Evolutionary conservation across 1,140 invertebrate species (phyloP).

Genomic region (Sycobia sp.): DNA sequence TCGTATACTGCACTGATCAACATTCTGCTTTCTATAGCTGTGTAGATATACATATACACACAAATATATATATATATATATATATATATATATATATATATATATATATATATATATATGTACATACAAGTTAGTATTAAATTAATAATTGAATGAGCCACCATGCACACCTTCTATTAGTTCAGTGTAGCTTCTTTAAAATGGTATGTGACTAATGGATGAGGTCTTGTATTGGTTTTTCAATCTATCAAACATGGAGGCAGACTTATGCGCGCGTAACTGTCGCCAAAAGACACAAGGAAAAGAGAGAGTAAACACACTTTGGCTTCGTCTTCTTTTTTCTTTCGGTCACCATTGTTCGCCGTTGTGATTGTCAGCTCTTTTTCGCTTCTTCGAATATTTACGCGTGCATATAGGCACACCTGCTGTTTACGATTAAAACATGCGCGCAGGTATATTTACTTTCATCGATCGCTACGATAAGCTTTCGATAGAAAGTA

Average conservation of each 20-base stretch:
- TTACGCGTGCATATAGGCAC: neutral
- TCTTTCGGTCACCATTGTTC: slow-evolving; percentile 18
- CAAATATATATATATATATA: slow-evolving; percentile 17
- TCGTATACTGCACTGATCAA: slow-evolving; percentile 24
- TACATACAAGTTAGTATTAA: neutral
- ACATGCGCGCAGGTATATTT: neutral
- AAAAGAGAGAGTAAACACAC: neutral
- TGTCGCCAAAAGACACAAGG: slow-evolving; percentile 1
- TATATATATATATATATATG: neutral
- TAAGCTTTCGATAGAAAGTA: neutral
- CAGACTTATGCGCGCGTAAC: neutral
- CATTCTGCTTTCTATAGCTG: slow-evolving; percentile 1
- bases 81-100: neutral
- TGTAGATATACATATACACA: slow-evolving; percentile 20
- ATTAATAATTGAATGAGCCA: slow-evolving; percentile 10
- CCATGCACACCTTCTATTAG: neutral
- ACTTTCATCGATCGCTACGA: neutral
- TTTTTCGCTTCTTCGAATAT: slow-evolving; percentile 1
- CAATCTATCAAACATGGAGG: neutral
- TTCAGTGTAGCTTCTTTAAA: neutral
- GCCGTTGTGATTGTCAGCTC: slow-evolving; percentile 29
- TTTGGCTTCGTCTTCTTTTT: slow-evolving; percentile 14
- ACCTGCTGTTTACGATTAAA: neutral
- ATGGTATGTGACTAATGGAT: neutral
- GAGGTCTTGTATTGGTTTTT: neutral